A percentile compares a stretch with the other conserved stretches of the same genome.
Conservation (phyloP, 1,140 invertebrate genomes). For the Drosophila micromelanica region DNA sequence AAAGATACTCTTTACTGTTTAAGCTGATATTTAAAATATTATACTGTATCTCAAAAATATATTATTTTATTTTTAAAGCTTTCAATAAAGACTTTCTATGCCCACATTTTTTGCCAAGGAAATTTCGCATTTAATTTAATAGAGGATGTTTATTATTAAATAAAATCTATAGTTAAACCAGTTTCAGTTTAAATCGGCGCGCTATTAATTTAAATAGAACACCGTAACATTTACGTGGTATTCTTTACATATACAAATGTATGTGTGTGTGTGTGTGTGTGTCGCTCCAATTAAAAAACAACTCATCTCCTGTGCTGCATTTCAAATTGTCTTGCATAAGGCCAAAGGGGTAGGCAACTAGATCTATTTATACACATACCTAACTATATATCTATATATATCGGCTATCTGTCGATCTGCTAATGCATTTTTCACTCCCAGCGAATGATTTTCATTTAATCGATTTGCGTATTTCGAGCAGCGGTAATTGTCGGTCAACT, state of each 20-base stretch:
- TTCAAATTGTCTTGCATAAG: slow-evolving; percentile 64
- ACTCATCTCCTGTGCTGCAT: slow-evolving; percentile 77
- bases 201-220: slow-evolving; percentile 44
- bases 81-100: not conserved
- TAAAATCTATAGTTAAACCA: not conserved
- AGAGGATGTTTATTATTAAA: slow-evolving; percentile 47
- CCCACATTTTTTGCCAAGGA: slow-evolving; percentile 22
- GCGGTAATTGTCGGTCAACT: slow-evolving; percentile 72
- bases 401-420: not conserved
- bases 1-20: not conserved
- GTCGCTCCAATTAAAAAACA: slow-evolving; percentile 76
- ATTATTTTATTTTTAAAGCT: too few species aligned
- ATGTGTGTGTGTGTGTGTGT: slow-evolving; percentile 17
- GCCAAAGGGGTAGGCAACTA: slow-evolving; percentile 4
- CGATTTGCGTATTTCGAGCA: slow-evolving; percentile 80
- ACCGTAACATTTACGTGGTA: slow-evolving; percentile 19
- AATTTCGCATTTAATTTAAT: slow-evolving; percentile 34
- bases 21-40: not conserved
- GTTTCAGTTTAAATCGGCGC: slow-evolving; percentile 6
- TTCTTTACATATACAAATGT: not conserved
- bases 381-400: slow-evolving; percentile 1
- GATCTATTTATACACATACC: not conserved
- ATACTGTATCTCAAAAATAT: too few species aligned
- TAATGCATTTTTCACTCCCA: not conserved
- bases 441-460: slow-evolving; percentile 64